Evolutionary conservation across 2,113 vertebrate genomes (phyloP).

Genomic region (Tenrec ecaudatus): DNA sequence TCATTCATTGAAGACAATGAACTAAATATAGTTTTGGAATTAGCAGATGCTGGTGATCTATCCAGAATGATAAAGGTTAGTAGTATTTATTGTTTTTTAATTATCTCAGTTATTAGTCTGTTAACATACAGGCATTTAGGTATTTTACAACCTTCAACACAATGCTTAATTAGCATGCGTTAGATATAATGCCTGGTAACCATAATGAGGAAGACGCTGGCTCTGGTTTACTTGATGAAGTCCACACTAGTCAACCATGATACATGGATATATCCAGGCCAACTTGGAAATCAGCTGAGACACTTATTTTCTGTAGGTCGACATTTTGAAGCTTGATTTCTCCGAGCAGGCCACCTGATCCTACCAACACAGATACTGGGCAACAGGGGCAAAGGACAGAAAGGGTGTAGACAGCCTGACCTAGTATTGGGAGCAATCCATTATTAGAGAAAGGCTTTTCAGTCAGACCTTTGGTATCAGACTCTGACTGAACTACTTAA

Average conservation of each 20-base stretch:
- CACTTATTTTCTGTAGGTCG: neutral
- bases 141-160: neutral
- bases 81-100: slow-evolving; percentile 55
- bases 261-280: neutral
- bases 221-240: neutral
- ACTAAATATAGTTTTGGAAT: slow-evolving; percentile 98
- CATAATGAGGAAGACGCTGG: neutral
- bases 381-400: neutral
- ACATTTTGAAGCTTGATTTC: neutral
- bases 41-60: slow-evolving; percentile 98
- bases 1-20: slow-evolving; percentile 99
- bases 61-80: slow-evolving; percentile 99
- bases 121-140: too few relatives aligned
- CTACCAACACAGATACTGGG: neutral
- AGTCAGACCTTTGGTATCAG: neutral
- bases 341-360: neutral
- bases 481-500: neutral
- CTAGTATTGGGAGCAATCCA: neutral
- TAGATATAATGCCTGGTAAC: neutral
- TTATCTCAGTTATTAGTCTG: neutral
- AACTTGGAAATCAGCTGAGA: neutral
- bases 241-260: neutral
- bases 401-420: neutral
- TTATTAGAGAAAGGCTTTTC: accelerated
- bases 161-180: accelerated